phyloP scores from a whole-genome alignment of 2,888 invertebrate species.

The Ichneumon xanthorius region DNA sequence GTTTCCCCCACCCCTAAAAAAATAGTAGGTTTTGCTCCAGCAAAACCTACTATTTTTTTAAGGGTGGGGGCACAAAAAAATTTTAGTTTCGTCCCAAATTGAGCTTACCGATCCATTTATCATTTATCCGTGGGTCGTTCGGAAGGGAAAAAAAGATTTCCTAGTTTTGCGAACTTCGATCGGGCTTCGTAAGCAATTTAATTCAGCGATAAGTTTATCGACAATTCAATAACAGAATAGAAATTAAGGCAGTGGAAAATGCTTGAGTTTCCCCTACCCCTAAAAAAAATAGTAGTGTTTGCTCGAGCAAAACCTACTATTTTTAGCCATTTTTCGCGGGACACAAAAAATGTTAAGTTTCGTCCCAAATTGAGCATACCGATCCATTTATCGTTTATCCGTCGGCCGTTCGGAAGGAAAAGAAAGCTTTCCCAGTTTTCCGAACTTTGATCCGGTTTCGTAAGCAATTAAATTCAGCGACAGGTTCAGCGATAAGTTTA shows the following conservation, averaged over 20 bases:
- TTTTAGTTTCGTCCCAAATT: too few relatives aligned
- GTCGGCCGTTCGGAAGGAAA: not conserved
- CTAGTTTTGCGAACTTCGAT: not conserved
- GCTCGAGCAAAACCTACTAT: not conserved
- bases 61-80: too few relatives aligned
- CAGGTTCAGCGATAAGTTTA: constrained; percentile 25
- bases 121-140: not conserved
- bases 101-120: too few relatives aligned
- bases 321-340: not conserved
- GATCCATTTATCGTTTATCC: not conserved
- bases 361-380: too few relatives aligned
- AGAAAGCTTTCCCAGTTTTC: not conserved
- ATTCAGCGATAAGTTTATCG: constrained; percentile 21
- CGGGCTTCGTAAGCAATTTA: not conserved
- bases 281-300: too few relatives aligned
- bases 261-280: too few relatives aligned
- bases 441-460: not conserved
- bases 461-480: constrained; percentile 3
- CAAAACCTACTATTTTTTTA: too few relatives aligned
- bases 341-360: not conserved
- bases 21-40: too few relatives aligned
- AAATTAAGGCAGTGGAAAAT: not conserved
- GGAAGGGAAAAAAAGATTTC: not conserved
- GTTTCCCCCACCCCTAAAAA: too few relatives aligned
- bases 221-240: constrained; percentile 11